These are phyloP conservation scores for Xylocopa sonorina DNA, from an alignment of 1,140 invertebrate genomes.

Conservation along the genomic window DNA sequence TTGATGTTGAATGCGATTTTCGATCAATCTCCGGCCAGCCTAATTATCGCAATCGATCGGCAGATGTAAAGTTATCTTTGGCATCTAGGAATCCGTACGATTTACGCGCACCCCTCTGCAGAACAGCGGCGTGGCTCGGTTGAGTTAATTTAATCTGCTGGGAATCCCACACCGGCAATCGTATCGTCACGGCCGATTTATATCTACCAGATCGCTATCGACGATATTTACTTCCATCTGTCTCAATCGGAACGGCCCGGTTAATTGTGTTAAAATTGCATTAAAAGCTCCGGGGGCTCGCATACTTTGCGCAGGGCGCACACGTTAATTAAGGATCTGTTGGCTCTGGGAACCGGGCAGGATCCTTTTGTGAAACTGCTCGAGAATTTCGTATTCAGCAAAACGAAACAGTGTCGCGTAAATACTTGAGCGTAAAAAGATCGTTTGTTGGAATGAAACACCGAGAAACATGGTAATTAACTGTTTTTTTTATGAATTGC, in stretches of 20 bases:
- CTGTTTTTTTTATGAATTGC: too few relatives aligned
- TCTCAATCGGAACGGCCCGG: constrained; percentile 48
- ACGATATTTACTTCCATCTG: constrained; percentile 64
- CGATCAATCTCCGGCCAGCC: constrained; percentile 65
- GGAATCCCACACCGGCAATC: constrained; percentile 59
- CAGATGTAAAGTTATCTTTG: constrained; percentile 74
- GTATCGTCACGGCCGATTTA: constrained; percentile 64
- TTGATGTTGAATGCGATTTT: constrained; percentile 64
- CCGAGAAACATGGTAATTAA: too few relatives aligned
- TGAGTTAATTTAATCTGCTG: constrained; percentile 70
- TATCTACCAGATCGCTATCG: constrained; percentile 68
- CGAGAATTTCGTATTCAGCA: background rate
- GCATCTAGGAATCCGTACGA: constrained; percentile 71
- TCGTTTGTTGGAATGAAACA: too few relatives aligned
- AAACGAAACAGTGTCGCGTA: too few relatives aligned
- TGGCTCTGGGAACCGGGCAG: background rate
- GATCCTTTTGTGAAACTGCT: background rate
- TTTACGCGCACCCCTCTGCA: constrained; percentile 58
- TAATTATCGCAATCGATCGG: constrained; percentile 74
- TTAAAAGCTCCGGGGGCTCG: constrained; percentile 39
- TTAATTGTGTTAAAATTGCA: constrained; percentile 67
- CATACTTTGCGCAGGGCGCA: background rate
- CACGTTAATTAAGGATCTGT: constrained; percentile 37
- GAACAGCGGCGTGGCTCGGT: constrained; percentile 2
- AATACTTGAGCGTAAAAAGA: too few relatives aligned